These are phyloP conservation scores for Monodelphis domestica DNA, from an alignment of 2,797 vertebrate genomes.

Conservation along the genomic window DNA sequence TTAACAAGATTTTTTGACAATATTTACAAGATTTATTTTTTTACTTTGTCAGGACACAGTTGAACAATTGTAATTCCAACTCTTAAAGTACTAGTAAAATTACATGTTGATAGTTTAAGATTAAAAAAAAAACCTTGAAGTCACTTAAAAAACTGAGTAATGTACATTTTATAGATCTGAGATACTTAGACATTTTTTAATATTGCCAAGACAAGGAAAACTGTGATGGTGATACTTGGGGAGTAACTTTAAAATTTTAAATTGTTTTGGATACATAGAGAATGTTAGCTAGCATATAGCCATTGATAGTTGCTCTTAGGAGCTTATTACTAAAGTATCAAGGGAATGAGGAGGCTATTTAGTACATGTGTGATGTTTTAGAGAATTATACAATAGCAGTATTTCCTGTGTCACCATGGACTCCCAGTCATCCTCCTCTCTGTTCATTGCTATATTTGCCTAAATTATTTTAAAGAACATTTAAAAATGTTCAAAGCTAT, in stretches of 20 bases:
- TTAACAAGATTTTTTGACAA: conserved; percentile 27
- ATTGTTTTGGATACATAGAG: neutral
- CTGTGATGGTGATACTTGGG: conserved; percentile 6
- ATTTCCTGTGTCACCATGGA: neutral
- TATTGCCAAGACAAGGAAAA: conserved; percentile 25
- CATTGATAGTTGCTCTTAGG: neutral
- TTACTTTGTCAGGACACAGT: conserved; percentile 6
- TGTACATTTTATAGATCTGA: neutral
- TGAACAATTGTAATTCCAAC: conserved; percentile 23
- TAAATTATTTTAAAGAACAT: conserved; percentile 8
- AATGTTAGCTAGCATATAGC: neutral
- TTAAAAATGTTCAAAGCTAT: neutral
- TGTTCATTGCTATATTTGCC: neutral
- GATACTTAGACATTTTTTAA: neutral
- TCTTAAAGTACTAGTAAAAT: neutral
- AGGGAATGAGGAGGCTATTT: neutral
- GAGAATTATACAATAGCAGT: neutral
- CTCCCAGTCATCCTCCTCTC: neutral
- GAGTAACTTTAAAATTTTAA: conserved; percentile 9
- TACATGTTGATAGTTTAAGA: conserved; percentile 24
- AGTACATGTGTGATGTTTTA: neutral
- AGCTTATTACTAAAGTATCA: neutral
- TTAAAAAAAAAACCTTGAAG: neutral
- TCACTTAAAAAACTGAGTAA: neutral
- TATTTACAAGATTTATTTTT: neutral